Evolutionary conservation across 2,888 invertebrate species (phyloP), one percentile per base, ranked within the genome.

Genomic region (Cephus spinipes): DNA sequence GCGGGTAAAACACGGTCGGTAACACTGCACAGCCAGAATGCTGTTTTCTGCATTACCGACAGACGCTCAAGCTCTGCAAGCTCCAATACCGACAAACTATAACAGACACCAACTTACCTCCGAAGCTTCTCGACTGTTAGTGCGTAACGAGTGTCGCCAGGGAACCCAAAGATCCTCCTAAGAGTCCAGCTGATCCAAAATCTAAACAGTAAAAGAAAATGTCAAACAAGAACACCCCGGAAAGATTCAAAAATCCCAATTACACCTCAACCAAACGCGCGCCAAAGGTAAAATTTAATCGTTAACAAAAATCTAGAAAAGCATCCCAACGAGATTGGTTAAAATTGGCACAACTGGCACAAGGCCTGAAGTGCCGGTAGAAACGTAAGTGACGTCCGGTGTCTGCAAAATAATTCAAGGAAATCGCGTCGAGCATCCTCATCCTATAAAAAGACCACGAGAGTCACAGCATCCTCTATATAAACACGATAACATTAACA

Each of bases 51-150:
- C 30, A 34, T 77, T 77, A 77, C 35, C 74, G 73, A 74, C 74
- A 30, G 73, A 69, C 12, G 73, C 23, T n/a, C n/a, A 32, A 77
- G 69, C 77, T 77, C 73, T 69, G 23, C 73, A 77, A 77, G 74
- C 73, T 69, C 35, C 6, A 3, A 11, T 73, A 73, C 55, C 74
- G 31, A 23, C 23, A 32, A 35, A 73, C n/a, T 36, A 15, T 68
- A 34, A 68, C 55, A 9, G 23, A 23, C 23, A 15, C 0, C 55
- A 55, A 23, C 23, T 55, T 55, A 55, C 23, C 55, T 23, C 23
- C 23, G 9, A 55, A 55, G 9, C 23, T 23, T 23, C 55, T 23
- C 15, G 23, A 23, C 55, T 9, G 23, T 23, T 23, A 55, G 23
- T 55, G 55, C 55, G 55, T 55, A 55, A 55, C 6, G 23, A 23